Base-by-base conservation (phyloP, 1,140 invertebrate genomes). In the Platorchestia sp. region DNA sequence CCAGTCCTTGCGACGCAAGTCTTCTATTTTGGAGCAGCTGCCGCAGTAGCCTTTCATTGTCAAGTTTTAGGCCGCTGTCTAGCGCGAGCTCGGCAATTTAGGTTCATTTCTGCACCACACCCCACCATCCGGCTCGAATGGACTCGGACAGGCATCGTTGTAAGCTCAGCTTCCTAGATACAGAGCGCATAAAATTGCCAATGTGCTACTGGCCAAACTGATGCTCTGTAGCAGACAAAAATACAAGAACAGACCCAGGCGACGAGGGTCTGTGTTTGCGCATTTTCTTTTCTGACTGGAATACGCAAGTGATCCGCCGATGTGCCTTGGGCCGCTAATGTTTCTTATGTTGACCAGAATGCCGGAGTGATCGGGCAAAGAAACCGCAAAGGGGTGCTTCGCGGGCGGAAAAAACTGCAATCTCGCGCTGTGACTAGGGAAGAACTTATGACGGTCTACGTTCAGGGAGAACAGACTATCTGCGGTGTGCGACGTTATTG, bases 331-430 rank as follows among this genome's bases (percentile, higher is more conserved):
- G 59, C 10, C 14, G 59, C 59, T 75, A 75, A 75, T 75, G 59
- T 75, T 75, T 75, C 59, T 75, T 75, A 75, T 75, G 59, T 75
- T 75, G 59, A 75, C 59, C 59, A 75, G 59, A 75, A 75, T 75
- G 27, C 59, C 59, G 59, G 59, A 75, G 59, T 75, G 59, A 75
- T 75, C 59, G 59, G 14, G 27, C 59, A 75, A 75, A 75, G 59
- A 22, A 27, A 19, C 59, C 27, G 59, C 59, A 75, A 75, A 75
- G 59, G 14, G 59, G 59, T 36, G 59, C 59, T 75, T 75, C 36
- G 59, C 59, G 59, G 59, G 27, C 36, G 27, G 59, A 75, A 75
- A 75, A 75, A 75, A 36, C 27, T 10, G 59, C 59, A 75, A 19
- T 36, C 59, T 75, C 59, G 59, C 59, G 27, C 14, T 75, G 59